phyloP scores from a whole-genome alignment of 2,113 vertebrate genomes.

The Emydura subglobosa region DNA sequence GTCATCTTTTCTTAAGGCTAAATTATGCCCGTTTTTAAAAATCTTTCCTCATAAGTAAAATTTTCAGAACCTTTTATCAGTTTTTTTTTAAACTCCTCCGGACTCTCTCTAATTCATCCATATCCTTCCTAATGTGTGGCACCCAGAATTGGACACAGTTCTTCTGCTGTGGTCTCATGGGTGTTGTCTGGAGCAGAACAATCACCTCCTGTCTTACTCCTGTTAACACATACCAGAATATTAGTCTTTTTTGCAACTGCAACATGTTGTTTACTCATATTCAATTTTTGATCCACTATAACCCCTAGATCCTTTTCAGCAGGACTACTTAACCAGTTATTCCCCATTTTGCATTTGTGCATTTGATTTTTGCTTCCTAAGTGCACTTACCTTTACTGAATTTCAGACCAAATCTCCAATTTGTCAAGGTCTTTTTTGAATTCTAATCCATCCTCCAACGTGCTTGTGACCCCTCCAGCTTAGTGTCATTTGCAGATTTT shows the following conservation, averaged over 20 bases:
- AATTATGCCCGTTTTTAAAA: too few species aligned
- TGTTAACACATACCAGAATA: not conserved
- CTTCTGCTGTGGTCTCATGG: not conserved
- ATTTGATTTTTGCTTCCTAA: not conserved
- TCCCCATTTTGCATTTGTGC: not conserved
- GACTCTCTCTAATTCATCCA: not conserved
- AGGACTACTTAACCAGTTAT: not conserved
- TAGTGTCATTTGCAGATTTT: not conserved
- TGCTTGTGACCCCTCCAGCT: not conserved
- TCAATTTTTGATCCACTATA: not conserved
- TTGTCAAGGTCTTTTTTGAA: not conserved
- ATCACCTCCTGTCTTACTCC: not conserved
- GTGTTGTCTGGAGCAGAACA: not conserved
- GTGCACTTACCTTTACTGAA: not conserved
- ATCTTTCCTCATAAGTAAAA: not conserved
- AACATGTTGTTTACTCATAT: too few species aligned
- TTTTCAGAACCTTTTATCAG: not conserved
- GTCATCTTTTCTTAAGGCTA: too few species aligned
- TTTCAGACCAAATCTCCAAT: not conserved
- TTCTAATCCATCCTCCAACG: not conserved
- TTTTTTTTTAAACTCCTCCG: not conserved
- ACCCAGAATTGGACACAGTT: not conserved
- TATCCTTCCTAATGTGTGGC: not conserved
- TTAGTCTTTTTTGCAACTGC: too few species aligned
- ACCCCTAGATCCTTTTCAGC: not conserved